Conservation (phyloP, 2,888 invertebrate genomes). For the Drosophila mimetica region DNA sequence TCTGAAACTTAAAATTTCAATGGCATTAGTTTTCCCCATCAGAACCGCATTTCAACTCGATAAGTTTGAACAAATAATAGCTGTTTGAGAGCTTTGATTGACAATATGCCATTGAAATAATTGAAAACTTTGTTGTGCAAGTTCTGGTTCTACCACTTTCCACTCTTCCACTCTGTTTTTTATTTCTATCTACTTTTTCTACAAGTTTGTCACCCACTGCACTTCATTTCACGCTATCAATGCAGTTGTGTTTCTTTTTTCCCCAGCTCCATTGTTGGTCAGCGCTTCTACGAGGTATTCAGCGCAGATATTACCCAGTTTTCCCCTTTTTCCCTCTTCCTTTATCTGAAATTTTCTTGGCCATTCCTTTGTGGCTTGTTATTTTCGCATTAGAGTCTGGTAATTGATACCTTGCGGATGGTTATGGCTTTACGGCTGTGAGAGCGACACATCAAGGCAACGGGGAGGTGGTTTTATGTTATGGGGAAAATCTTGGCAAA, state of each 20-base stretch:
- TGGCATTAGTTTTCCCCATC: constrained; percentile 1
- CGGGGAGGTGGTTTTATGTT: not conserved
- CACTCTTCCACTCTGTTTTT: not conserved
- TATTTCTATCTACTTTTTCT: not conserved
- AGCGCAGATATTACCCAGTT: constrained; percentile 12
- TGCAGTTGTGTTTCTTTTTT: constrained; percentile 4
- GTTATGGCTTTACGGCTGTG: constrained; percentile 44
- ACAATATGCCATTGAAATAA: constrained; percentile 16
- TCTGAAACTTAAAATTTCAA: constrained; percentile 9
- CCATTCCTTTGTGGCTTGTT: constrained; percentile 63
- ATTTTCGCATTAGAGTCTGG: constrained; percentile 76
- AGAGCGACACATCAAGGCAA: constrained; percentile 45
- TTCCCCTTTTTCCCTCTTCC: constrained; percentile 11
- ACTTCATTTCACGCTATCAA: constrained; percentile 51
- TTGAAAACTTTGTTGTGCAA: constrained; percentile 19
- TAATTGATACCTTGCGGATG: constrained; percentile 70
- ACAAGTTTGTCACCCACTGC: constrained; percentile 44
- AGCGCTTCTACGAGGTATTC: constrained; percentile 14
- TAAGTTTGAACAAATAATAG: constrained; percentile 16
- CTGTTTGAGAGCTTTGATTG: constrained; percentile 22
- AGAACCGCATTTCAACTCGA: constrained; percentile 15
- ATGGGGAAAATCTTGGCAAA: constrained; percentile 16
- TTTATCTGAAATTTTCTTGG: constrained; percentile 36
- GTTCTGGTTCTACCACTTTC: constrained; percentile 14
- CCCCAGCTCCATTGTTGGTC: constrained; percentile 18